phyloP scores from a whole-genome alignment of 2,113 vertebrate genomes.

The Paralichthys olivaceus region DNA sequence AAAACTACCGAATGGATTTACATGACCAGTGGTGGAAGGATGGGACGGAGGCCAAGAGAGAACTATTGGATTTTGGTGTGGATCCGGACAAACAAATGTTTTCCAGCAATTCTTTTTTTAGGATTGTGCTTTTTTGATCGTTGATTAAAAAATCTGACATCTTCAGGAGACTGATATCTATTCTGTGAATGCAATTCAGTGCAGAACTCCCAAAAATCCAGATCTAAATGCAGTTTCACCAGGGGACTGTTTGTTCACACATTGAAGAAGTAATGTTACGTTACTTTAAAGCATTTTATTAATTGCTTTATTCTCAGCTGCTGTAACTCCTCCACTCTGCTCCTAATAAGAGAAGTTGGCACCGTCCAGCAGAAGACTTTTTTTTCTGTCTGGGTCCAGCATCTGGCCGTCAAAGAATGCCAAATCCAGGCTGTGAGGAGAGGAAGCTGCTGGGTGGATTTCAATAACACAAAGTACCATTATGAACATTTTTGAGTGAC shows the following conservation, averaged over 20 bases:
- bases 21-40: too few relatives aligned
- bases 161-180: too few relatives aligned
- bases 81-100: too few relatives aligned
- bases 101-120: too few relatives aligned
- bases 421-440: conserved; percentile 38
- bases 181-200: too few relatives aligned
- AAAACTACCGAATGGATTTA: too few relatives aligned
- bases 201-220: too few relatives aligned
- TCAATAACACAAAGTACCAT: conserved; percentile 66
- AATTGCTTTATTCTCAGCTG: background rate
- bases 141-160: too few relatives aligned
- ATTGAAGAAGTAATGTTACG: background rate
- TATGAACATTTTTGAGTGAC: conserved; percentile 63
- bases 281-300: background rate
- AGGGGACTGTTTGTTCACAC: background rate
- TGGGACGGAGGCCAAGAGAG: too few relatives aligned
- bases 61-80: too few relatives aligned
- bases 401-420: conserved; percentile 64
- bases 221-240: background rate
- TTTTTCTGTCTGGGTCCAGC: conserved; percentile 29
- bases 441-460: conserved; percentile 61
- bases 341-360: conserved; percentile 37
- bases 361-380: conserved; percentile 33
- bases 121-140: too few relatives aligned
- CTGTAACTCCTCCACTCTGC: conserved; percentile 1